A percentile compares a stretch with the other conserved stretches of the same genome.
These are phyloP conservation scores for Knipowitschia caucasica DNA, from an alignment of 2,797 vertebrate species.

Conservation along the genomic window DNA sequence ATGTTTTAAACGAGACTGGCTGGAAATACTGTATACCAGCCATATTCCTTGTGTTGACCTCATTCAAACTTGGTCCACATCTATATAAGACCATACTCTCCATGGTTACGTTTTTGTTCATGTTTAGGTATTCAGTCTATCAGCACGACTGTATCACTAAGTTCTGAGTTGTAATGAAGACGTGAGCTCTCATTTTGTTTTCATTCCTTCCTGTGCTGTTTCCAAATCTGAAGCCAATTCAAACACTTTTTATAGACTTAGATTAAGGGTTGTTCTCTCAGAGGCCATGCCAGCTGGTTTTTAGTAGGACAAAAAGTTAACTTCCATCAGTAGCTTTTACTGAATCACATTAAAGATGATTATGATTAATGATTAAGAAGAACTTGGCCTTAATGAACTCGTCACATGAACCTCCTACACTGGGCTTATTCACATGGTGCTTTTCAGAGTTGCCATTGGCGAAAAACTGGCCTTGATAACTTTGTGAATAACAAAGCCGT, in stretches of 20 bases:
- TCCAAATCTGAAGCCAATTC: conserved; percentile 67
- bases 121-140: conserved; percentile 34
- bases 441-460: conserved; percentile 16
- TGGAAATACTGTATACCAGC: too few species aligned
- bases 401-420: conserved; percentile 2
- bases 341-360: conserved; percentile 17
- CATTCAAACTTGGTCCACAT: too few species aligned
- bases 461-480: conserved; percentile 10
- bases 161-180: conserved; percentile 52
- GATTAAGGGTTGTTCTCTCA: conserved; percentile 42
- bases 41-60: too few species aligned
- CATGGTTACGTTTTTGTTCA: conserved; percentile 43
- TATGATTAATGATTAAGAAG: conserved; percentile 14
- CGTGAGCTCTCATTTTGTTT: conserved; percentile 60
- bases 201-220: conserved; percentile 57
- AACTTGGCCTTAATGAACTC: conserved; percentile 16
- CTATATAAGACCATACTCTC: too few species aligned
- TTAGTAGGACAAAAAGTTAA: conserved; percentile 22
- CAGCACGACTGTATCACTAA: too few species aligned
- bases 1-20: too few species aligned
- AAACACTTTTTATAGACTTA: conserved; percentile 59
- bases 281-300: conserved; percentile 47
- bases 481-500: not conserved
- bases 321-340: conserved; percentile 2
- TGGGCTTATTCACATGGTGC: conserved; percentile 22